Evolutionary conservation across 2,797 vertebrate genomes (phyloP), one percentile per base, ranked within the genome.

Genomic region (Falco concolor): DNA sequence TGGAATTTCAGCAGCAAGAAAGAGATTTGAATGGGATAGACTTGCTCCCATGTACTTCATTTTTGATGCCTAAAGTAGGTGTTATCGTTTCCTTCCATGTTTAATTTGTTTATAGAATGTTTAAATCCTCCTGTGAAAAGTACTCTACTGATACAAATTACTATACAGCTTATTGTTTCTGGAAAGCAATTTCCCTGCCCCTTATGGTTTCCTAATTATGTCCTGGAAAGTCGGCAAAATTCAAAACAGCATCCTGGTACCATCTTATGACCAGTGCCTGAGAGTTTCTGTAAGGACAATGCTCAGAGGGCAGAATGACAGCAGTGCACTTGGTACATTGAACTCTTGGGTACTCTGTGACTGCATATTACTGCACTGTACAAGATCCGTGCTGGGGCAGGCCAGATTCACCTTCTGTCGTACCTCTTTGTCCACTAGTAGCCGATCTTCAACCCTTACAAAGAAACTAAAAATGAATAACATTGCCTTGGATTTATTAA

Each of bases 271-370:
- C 5, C 25, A 17, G 12, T 47, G 12, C 25, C 56, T 50, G 40
- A 44, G 56, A 65, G 3, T 30, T 87, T 74, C 5, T 36, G 36
- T 50, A 8, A 38, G 32, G 47, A 67, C 45, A 69, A 4, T 20
- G 9, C 22, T 63, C 18, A 61, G 45, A 56, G 22, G 23, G 28
- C 36, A 52, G 54, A 64, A 65, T 0, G 1, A 28, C 25, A 73
- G 5, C 8, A 50, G 19, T 11, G 5, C 5, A 8, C 13, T 44
- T 42, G 27, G 5, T 42, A 10, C 2, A 0, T 53, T 53, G 40
- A 77, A 53, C 21, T 63, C 32, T 42, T 70, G 0, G 0, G 5
- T 28, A 49, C 6, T 36, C 30, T 40, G 6, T 42, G 32, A 11
- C 25, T 20, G 3, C 20, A 7, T 56, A 28, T 32, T 54, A 42